Conservation (phyloP, 2,113 vertebrate genomes). For the Colinus virginianus region DNA sequence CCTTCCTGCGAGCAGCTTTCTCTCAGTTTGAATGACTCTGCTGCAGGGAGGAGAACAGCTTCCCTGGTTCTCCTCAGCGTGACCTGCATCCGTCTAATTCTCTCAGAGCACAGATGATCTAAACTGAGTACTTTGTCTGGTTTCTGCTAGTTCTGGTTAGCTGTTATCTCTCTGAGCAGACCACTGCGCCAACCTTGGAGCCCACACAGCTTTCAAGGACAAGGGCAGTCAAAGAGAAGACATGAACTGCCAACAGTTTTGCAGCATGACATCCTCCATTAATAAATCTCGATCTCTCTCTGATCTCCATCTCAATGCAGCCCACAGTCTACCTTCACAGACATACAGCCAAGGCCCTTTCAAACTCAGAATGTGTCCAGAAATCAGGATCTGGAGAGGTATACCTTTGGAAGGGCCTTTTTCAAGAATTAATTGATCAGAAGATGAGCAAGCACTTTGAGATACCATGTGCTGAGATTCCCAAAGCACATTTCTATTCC, state of each 20-base stretch:
- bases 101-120: background rate
- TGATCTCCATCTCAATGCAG: background rate
- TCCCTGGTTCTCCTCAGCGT: background rate
- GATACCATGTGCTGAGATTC: background rate
- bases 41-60: background rate
- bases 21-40: background rate
- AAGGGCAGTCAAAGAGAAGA: background rate
- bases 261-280: background rate
- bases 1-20: background rate
- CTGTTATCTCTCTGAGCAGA: background rate
- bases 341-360: background rate
- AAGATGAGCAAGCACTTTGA: background rate
- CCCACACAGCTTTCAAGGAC: background rate
- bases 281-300: background rate
- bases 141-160: background rate
- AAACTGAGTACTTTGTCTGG: background rate
- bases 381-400: background rate
- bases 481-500: background rate
- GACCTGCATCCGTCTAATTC: background rate
- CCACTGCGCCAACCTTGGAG: background rate
- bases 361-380: background rate
- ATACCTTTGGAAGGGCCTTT: background rate
- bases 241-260: background rate
- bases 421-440: background rate
- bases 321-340: background rate